Evolutionary conservation across 2,113 vertebrate species (phyloP).

Genomic region (Enhydra lutris): DNA sequence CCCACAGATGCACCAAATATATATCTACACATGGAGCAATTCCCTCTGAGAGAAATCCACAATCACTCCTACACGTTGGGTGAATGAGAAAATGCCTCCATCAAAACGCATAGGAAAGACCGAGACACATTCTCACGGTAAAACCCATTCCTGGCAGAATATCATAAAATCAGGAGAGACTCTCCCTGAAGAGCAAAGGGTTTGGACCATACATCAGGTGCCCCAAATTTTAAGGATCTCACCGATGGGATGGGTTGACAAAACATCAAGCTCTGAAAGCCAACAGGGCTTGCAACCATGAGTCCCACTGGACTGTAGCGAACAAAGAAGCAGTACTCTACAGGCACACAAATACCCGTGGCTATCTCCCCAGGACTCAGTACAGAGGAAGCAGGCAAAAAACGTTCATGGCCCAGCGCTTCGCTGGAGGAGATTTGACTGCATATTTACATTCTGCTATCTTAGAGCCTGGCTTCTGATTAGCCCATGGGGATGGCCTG

Average conservation of each 20-base stretch:
- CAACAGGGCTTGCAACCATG: neutral
- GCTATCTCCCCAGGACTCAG: neutral
- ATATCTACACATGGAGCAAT: neutral
- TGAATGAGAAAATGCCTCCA: neutral
- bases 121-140: too few species aligned
- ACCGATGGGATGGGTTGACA: neutral
- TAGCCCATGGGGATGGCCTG: neutral
- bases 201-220: too few species aligned
- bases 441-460: neutral
- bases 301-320: neutral
- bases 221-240: neutral
- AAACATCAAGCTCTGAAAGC: neutral
- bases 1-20: neutral
- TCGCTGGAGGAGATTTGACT: neutral
- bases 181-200: neutral
- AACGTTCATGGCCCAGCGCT: neutral
- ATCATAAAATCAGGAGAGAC: neutral
- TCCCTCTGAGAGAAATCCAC: neutral
- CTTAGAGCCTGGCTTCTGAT: neutral
- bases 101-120: neutral
- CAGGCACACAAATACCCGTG: neutral
- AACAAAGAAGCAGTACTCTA: neutral
- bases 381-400: neutral
- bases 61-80: neutral
- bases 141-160: neutral